phyloP scores from a whole-genome alignment of 2,113 vertebrate species.

The Cyprinodon variegatus region DNA sequence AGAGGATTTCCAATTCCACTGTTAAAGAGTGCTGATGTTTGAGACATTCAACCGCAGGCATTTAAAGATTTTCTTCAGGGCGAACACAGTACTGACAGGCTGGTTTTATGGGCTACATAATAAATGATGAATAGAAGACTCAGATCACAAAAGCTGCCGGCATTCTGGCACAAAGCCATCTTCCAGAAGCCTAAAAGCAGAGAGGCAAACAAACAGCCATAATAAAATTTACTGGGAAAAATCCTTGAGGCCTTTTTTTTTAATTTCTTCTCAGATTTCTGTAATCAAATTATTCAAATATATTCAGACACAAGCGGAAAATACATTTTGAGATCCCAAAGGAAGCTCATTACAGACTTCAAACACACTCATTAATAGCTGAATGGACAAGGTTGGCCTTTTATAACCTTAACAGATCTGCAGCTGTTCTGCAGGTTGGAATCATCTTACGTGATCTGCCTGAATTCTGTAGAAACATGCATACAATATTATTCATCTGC shows the following conservation, averaged over 20 bases:
- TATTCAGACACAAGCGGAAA: not conserved
- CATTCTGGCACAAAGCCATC: constrained; percentile 17
- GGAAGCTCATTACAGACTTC: constrained; percentile 17
- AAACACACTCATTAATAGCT: constrained; percentile 25
- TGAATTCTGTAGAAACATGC: not conserved
- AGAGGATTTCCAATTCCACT: constrained; percentile 26
- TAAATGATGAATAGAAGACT: constrained; percentile 2
- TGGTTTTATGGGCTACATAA: constrained; percentile 4
- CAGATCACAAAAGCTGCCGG: constrained; percentile 10
- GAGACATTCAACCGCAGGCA: not conserved
- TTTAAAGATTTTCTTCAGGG: constrained; percentile 6
- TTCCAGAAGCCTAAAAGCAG: not conserved
- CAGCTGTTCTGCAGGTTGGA: constrained; percentile 1
- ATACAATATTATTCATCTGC: not conserved
- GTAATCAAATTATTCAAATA: constrained; percentile 6
- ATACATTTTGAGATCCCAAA: not conserved
- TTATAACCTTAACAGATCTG: not conserved
- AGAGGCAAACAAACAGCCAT: constrained; percentile 12
- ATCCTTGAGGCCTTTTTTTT: not conserved
- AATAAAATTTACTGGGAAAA: not conserved
- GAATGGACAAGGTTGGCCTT: not conserved
- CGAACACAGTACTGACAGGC: not conserved
- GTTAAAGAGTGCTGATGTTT: constrained; percentile 16
- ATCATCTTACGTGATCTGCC: not conserved
- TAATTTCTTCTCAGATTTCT: not conserved